Evolutionary conservation across 2,797 vertebrate genomes (phyloP).

Genomic region (Pangasius djambal): DNA sequence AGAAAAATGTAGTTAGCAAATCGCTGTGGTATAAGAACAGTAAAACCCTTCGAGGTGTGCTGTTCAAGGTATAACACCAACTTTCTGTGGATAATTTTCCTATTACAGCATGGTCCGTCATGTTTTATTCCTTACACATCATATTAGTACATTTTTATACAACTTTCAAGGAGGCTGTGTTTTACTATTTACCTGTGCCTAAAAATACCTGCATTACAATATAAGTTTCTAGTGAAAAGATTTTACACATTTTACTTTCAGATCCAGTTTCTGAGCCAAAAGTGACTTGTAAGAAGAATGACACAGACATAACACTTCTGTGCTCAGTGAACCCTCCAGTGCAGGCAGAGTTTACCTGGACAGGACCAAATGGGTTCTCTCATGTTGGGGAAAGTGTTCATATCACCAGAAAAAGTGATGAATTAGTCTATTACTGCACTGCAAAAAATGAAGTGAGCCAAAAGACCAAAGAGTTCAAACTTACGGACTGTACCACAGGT

Average conservation of each 20-base stretch:
- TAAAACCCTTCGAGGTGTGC: background rate
- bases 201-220: background rate
- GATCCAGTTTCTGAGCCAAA: background rate
- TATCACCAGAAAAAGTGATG: background rate
- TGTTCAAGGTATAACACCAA: background rate
- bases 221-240: background rate
- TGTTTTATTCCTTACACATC: background rate
- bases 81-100: background rate
- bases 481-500: background rate
- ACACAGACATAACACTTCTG: accelerated
- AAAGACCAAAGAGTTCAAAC: accelerated
- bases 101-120: background rate
- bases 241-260: background rate
- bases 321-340: background rate
- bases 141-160: background rate
- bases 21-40: background rate
- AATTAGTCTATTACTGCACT: background rate
- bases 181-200: background rate
- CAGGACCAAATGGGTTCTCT: background rate
- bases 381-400: background rate
- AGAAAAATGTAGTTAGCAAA: background rate
- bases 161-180: background rate
- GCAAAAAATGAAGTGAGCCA: background rate
- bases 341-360: background rate
- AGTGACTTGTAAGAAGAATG: background rate